phyloP scores from a whole-genome alignment of 2,888 invertebrate genomes.

The Xestoiulus laeticollis region DNA sequence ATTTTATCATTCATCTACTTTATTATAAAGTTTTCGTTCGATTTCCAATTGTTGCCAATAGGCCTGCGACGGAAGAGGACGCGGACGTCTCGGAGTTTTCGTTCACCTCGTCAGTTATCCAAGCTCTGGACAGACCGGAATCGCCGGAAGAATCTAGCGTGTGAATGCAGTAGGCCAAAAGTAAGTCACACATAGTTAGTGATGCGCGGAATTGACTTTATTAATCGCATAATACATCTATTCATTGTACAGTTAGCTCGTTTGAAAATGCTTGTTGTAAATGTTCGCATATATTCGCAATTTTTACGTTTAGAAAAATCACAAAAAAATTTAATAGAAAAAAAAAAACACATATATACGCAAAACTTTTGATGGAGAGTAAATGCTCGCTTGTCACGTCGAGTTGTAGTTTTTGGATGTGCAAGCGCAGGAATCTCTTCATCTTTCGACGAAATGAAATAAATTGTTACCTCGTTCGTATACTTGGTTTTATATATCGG shows the following conservation, averaged over 20 bases:
- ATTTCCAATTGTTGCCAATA: background rate
- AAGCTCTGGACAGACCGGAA: constrained; percentile 63
- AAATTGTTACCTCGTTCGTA: too few species aligned
- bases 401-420: background rate
- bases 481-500: too few species aligned
- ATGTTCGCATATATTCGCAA: background rate
- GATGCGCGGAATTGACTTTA: background rate
- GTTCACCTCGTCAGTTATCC: constrained; percentile 70
- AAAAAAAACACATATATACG: background rate
- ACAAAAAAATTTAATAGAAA: background rate
- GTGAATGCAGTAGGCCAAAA: background rate
- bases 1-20: too few species aligned
- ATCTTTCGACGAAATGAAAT: too few species aligned
- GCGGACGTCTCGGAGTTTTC: constrained; percentile 65
- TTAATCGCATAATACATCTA: background rate
- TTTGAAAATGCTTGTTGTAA: background rate
- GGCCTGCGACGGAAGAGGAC: constrained; percentile 57
- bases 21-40: too few species aligned
- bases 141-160: background rate
- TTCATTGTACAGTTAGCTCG: background rate
- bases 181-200: background rate
- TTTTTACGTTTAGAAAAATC: background rate
- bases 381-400: too few species aligned
- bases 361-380: background rate
- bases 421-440: background rate